phyloP scores from a whole-genome alignment of 2,113 vertebrate genomes.

The Tauraco erythrolophus region DNA sequence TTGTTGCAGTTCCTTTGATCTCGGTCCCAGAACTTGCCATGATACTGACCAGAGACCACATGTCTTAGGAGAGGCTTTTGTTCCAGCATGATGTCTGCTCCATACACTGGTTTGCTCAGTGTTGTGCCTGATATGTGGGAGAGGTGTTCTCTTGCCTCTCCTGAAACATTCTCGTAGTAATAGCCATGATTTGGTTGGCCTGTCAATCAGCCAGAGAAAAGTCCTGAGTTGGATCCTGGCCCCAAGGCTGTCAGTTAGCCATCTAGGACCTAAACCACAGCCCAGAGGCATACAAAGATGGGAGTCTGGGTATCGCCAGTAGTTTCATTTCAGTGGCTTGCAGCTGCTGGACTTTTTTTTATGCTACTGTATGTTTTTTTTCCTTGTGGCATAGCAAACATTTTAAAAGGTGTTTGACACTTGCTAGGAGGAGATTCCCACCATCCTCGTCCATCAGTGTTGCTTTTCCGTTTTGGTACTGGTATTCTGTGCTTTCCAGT shows the following conservation, averaged over 20 bases:
- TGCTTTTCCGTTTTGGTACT: neutral
- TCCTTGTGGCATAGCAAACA: neutral
- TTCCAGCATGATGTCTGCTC: neutral
- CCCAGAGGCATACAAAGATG: neutral
- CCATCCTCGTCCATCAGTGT: fast-evolving
- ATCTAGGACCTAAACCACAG: neutral
- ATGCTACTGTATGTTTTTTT: neutral
- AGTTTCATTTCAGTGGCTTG: neutral
- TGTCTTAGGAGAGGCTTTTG: neutral
- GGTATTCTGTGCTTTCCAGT: neutral
- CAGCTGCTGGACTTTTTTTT: neutral
- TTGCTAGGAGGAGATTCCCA: neutral
- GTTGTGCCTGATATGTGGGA: neutral
- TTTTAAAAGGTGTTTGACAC: neutral
- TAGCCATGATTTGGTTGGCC: neutral
- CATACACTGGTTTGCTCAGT: neutral
- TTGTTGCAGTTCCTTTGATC: constrained; percentile 8
- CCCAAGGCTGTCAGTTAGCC: neutral
- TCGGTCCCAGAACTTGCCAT: neutral
- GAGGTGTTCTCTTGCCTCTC: neutral
- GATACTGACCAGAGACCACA: neutral
- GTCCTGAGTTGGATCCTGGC: neutral
- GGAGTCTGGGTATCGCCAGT: neutral
- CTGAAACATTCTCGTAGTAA: neutral
- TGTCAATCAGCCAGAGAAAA: neutral